Conservation (phyloP, 1,140 invertebrate species). For the Bombus balteatus region DNA sequence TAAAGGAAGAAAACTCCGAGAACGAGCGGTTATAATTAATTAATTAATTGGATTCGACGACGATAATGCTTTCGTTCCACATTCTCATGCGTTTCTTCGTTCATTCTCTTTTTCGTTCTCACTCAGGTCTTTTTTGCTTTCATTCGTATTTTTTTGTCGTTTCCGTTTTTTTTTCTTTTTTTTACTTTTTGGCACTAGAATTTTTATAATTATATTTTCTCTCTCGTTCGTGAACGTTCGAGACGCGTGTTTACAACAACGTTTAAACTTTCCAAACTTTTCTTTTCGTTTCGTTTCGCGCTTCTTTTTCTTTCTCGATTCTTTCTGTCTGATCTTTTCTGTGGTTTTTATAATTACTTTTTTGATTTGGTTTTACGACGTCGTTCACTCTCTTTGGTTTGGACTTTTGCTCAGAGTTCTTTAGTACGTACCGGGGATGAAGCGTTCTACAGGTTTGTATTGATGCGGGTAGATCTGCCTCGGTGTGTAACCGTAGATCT, state of each 20-base stretch:
- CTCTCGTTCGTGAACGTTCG: conserved; percentile 44
- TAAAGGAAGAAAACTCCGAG: conserved; percentile 49
- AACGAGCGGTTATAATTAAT: conserved; percentile 56
- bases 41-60: conserved; percentile 44
- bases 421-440: conserved; percentile 92
- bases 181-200: background rate
- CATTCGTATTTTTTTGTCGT: conserved; percentile 6
- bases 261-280: conserved; percentile 27
- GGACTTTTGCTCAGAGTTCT: conserved; percentile 71
- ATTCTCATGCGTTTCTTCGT: conserved; percentile 35
- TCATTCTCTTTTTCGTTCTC: conserved; percentile 30
- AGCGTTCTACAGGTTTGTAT: conserved; percentile 89
- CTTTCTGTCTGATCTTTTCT: conserved; percentile 47
- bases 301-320: conserved; percentile 46
- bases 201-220: conserved; percentile 7
- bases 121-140: conserved; percentile 25
- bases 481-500: conserved; percentile 93
- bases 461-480: conserved; percentile 93
- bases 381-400: conserved; percentile 71
- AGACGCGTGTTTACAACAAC: conserved; percentile 42
- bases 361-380: conserved; percentile 33
- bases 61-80: conserved; percentile 40
- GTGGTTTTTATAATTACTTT: conserved; percentile 41
- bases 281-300: conserved; percentile 65
- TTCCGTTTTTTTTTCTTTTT: conserved; percentile 27